Evolutionary conservation across 2,888 invertebrate species (phyloP).

Genomic region (Sesia apiformis): DNA sequence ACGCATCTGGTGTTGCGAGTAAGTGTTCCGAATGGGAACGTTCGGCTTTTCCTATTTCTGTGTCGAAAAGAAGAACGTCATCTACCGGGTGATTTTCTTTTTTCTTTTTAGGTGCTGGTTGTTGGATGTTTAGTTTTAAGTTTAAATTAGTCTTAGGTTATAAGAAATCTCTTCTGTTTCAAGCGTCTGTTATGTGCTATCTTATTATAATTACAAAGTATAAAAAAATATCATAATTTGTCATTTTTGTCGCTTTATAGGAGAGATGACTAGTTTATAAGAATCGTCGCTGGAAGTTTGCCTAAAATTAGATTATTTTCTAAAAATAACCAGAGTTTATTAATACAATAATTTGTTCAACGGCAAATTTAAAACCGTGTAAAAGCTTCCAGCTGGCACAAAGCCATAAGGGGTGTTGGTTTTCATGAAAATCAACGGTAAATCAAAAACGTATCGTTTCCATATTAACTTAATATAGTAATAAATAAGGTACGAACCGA

Average conservation of each 20-base stretch:
- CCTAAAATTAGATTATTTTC: conserved; percentile 22
- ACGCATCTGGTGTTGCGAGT: conserved; percentile 91
- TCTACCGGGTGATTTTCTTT: conserved; percentile 13
- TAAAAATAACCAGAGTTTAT: conserved; percentile 5
- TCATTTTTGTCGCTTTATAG: conserved; percentile 26
- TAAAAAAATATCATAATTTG: conserved; percentile 2
- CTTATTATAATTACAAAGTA: neutral
- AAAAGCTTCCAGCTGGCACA: conserved; percentile 68
- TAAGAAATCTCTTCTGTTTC: conserved; percentile 22
- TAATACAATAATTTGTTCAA: neutral
- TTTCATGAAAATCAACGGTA: conserved; percentile 55
- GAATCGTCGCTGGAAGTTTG: conserved; percentile 63
- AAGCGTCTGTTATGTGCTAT: conserved; percentile 6
- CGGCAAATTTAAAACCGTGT: conserved; percentile 7
- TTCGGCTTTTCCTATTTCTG: conserved; percentile 17
- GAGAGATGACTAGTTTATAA: conserved; percentile 58
- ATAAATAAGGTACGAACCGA: conserved; percentile 40
- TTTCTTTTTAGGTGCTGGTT: conserved; percentile 9
- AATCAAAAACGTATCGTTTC: conserved; percentile 70
- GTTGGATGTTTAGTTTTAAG: neutral
- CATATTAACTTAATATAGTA: conserved; percentile 54
- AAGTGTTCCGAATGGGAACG: conserved; percentile 71
- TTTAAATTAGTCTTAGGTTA: conserved; percentile 3
- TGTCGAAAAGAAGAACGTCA: conserved; percentile 1
- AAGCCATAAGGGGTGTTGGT: conserved; percentile 74